These are phyloP conservation scores for Potorous gilbertii DNA, from an alignment of 2,797 vertebrate genomes.

Conservation along the genomic window DNA sequence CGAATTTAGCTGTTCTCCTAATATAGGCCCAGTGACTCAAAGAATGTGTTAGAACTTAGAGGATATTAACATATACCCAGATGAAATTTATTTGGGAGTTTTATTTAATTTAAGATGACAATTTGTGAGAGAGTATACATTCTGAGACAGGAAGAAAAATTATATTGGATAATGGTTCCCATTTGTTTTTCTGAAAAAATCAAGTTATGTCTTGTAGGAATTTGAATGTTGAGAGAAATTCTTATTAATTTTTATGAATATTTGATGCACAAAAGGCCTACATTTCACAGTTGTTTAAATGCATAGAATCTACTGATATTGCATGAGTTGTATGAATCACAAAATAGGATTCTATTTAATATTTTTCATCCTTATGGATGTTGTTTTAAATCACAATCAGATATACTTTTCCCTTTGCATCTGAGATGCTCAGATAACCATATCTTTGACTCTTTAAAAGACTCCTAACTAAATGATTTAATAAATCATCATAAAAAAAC, in stretches of 20 bases:
- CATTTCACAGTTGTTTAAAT: not conserved
- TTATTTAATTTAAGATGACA: constrained; percentile 74
- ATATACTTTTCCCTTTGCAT: constrained; percentile 12
- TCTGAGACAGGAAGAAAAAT: constrained; percentile 54
- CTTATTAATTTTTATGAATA: constrained; percentile 26
- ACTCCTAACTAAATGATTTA: not conserved
- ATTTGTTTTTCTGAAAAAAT: constrained; percentile 49
- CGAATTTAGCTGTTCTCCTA: constrained; percentile 61
- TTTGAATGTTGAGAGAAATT: constrained; percentile 35
- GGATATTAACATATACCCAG: constrained; percentile 42
- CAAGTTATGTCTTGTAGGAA: constrained; percentile 25
- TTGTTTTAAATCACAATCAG: not conserved
- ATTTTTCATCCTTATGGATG: constrained; percentile 3
- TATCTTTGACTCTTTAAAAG: not conserved
- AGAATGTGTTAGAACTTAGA: constrained; percentile 49
- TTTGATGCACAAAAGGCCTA: not conserved
- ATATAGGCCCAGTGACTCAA: constrained; percentile 58
- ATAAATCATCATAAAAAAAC: not conserved
- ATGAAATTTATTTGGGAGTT: constrained; percentile 10
- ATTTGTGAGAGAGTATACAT: constrained; percentile 19
- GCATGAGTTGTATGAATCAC: constrained; percentile 1
- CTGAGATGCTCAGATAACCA: not conserved
- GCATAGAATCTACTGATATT: not conserved
- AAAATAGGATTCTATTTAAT: constrained; percentile 14
- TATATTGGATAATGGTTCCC: constrained; percentile 30